phyloP scores from a whole-genome alignment of 2,888 invertebrate genomes.

The Platycheirus rosarum region DNA sequence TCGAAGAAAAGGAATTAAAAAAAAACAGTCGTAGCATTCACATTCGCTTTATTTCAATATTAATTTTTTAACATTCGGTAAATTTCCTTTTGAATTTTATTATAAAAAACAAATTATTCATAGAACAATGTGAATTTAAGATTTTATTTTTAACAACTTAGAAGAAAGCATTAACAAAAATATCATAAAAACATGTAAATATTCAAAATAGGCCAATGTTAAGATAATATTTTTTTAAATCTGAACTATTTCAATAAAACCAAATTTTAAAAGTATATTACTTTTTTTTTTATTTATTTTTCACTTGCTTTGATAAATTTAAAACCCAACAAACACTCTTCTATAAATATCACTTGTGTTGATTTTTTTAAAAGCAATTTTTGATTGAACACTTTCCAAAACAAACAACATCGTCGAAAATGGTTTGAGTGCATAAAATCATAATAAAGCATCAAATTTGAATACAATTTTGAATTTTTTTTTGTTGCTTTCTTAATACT shows the following conservation, averaged over 20 bases:
- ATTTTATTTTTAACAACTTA: too few relatives aligned
- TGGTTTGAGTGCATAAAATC: conserved; percentile 35
- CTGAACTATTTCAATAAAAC: background rate
- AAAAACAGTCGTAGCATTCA: too few relatives aligned
- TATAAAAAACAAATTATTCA: too few relatives aligned
- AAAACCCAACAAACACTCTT: conserved; percentile 33
- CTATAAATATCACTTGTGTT: conserved; percentile 13
- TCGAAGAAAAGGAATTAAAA: too few relatives aligned
- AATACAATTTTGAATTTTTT: background rate
- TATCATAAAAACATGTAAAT: too few relatives aligned
- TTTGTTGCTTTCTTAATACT: background rate
- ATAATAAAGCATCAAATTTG: background rate
- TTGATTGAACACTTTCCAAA: conserved; percentile 61
- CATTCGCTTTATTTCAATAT: too few relatives aligned
- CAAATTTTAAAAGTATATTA: conserved; percentile 1
- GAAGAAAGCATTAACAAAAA: too few relatives aligned
- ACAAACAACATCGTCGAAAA: conserved; percentile 41
- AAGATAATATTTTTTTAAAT: too few relatives aligned
- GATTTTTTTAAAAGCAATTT: conserved; percentile 27
- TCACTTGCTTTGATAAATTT: conserved; percentile 32
- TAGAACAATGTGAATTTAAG: too few relatives aligned
- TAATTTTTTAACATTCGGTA: too few relatives aligned
- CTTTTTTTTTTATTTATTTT: conserved; percentile 13
- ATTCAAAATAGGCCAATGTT: conserved; percentile 26
- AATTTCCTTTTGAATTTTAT: too few relatives aligned